Conservation (phyloP, 2,113 vertebrate genomes). For the Coturnix japonica region DNA sequence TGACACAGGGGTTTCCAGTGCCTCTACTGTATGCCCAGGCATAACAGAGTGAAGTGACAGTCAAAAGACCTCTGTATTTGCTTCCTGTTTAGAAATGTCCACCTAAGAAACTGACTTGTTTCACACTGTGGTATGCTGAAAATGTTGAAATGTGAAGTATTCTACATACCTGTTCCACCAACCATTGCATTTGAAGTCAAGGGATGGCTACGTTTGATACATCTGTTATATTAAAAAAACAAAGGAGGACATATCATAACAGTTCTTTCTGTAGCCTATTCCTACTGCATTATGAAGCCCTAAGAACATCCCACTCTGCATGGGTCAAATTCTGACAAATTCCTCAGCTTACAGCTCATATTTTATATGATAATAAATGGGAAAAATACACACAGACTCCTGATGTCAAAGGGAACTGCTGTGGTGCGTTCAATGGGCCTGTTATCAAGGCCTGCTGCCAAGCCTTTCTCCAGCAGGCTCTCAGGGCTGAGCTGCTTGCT, state of each 20-base stretch:
- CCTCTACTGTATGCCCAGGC: too few species aligned
- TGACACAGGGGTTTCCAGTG: background rate
- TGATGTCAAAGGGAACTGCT: background rate
- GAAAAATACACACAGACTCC: background rate
- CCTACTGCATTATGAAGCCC: background rate
- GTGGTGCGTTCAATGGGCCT: background rate
- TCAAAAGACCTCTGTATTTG: background rate
- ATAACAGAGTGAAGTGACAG: background rate
- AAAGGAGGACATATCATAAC: background rate
- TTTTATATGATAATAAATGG: background rate
- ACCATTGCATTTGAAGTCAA: background rate
- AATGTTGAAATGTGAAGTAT: background rate
- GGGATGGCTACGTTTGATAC: background rate
- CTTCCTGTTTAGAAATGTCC: background rate
- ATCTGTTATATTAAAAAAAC: background rate
- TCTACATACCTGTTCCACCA: background rate
- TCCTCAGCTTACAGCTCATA: too few species aligned
- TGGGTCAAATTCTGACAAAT: background rate
- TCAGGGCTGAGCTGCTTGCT: background rate
- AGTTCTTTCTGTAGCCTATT: background rate
- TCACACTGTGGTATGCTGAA: background rate
- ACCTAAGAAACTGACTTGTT: background rate
- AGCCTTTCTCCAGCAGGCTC: too few species aligned
- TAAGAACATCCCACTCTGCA: background rate
- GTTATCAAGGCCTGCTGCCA: background rate